Base-by-base conservation (phyloP, 2,888 invertebrate species). In the Gortyna flavago region DNA sequence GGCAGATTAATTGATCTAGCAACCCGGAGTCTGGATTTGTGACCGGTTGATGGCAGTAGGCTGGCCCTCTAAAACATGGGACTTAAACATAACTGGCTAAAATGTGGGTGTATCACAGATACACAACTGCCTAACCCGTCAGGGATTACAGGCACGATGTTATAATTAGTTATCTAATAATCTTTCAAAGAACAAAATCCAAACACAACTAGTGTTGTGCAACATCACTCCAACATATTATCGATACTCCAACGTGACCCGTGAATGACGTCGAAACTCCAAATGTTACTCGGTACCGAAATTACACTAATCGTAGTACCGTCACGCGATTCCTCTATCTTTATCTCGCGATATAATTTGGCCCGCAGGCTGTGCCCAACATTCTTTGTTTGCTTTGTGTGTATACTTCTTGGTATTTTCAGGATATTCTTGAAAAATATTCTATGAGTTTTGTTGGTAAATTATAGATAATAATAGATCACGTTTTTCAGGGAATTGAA, bases 291-390 rank as follows among this genome's bases (percentile, higher is more conserved):
- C 29, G 21, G 90, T 92, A 94, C 93, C 94, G 82, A 95, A 96
- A 96, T 96, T 94, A 95, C 93, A 86, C 90, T 95, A 96, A 96
- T 95, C 91, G 86, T 90, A 72, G 87, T 82, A 74, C 87, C 90
- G 93, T 94, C 96, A 96, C 96, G 96, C 96, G 94, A 96, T 96
- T 95, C 92, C 93, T 93, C 95, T 96, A 96, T 96, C 95, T 95
- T 90, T 88, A 89, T 89, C 89, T 89, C 88, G 90, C 90, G 90
- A 93, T 94, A 94, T 95, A 95, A 96, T 96, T 94, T 92, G 93
- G 92, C 90, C 95, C 93, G 86, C 91, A 90, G 95, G 95, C 95
- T 92, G 89, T 87, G 89, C 80, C 86, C 84, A 79, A 91, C 94
- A 95, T 95, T 96, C 95, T 93, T 93, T 87, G 87, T 81, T 79